Conservation (phyloP, 2,113 vertebrate genomes). For the Osmerus eperlanus region DNA sequence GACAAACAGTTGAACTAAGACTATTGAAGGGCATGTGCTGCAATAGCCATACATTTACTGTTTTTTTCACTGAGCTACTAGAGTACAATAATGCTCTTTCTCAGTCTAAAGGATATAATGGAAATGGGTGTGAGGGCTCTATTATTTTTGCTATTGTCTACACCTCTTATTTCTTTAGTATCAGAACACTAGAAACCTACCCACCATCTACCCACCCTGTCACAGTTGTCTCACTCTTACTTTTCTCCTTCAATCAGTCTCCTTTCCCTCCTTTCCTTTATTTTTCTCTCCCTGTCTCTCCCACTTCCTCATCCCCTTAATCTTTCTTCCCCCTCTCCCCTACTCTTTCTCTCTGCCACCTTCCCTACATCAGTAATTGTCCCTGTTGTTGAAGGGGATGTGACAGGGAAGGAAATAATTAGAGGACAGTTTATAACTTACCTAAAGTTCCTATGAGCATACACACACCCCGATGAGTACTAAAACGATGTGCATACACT, state of each 20-base stretch:
- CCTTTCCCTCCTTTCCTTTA: slow-evolving; percentile 15
- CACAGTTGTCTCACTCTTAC: background rate
- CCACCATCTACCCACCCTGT: slow-evolving; percentile 18
- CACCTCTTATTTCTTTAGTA: background rate
- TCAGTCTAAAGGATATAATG: background rate
- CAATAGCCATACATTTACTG: background rate
- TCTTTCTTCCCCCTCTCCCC: slow-evolving; percentile 32
- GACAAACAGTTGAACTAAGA: slow-evolving; percentile 52
- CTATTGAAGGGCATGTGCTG: slow-evolving; percentile 45
- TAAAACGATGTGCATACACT: too few species aligned
- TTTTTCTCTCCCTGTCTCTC: slow-evolving; percentile 39
- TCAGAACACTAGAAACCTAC: background rate
- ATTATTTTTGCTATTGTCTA: too few species aligned
- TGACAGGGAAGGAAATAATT: slow-evolving; percentile 25
- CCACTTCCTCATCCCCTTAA: slow-evolving; percentile 45
- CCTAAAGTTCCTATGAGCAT: background rate
- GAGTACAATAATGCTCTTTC: background rate
- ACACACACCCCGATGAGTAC: background rate
- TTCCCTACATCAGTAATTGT: slow-evolving; percentile 32
- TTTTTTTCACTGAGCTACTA: background rate
- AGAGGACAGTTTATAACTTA: slow-evolving; percentile 14
- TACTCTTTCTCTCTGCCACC: slow-evolving; percentile 23
- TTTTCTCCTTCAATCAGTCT: slow-evolving; percentile 37
- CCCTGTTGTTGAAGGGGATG: slow-evolving; percentile 46
- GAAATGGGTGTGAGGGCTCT: too few species aligned